Evolutionary conservation across 1,140 invertebrate species (phyloP), one percentile per base, ranked within the genome.

Genomic region (Drosophila pseudoobscura): DNA sequence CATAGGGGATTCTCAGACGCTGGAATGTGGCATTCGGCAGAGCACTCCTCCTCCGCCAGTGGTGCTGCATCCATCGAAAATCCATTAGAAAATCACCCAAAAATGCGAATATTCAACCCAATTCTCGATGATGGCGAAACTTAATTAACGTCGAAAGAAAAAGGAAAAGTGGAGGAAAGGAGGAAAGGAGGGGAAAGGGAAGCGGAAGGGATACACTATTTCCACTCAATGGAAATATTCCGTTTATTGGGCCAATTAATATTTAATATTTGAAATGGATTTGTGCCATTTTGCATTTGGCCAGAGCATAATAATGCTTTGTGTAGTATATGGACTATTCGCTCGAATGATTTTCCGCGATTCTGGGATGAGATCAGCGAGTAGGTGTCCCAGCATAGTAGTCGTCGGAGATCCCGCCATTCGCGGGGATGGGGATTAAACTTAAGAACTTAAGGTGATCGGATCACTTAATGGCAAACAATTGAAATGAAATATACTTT

Each of bases 141-240:
- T 56, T 55, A 43, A 68, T 68, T 68, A 70, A 74, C 62, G 69
- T 73, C 64, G 70, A 74, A 74, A 52, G 70, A 3, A 39, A 39
- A 39, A 1, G 11, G 1, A 39, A 13, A 13, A 13, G 11, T 24
- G 7, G 5, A 5, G 20, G 11, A 9, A 15, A 15, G 43, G 54
- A 29, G 54, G 45, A 13, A 0, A 20, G 9, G 5, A 29, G 20
- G n/a, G 6, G 9, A 15, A 9, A 26, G 41, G 29, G 41, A 56
- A 11, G 51, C 20, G 20, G 26, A 55, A 56, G 26, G 29, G 15
- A 29, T 17, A 26, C 29, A 56, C 35, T 39, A 39, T 39, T 39
- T 39, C 35, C 64, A 69, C 65, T 69, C 65, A 68, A 24, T 29
- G 20, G 51, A 69, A 69, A 69, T 68, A 69, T 69, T 69, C 35